Evolutionary conservation across 1,140 invertebrate genomes (phyloP), one percentile per base, ranked within the genome.

Genomic region (Monomorium pharaonis): DNA sequence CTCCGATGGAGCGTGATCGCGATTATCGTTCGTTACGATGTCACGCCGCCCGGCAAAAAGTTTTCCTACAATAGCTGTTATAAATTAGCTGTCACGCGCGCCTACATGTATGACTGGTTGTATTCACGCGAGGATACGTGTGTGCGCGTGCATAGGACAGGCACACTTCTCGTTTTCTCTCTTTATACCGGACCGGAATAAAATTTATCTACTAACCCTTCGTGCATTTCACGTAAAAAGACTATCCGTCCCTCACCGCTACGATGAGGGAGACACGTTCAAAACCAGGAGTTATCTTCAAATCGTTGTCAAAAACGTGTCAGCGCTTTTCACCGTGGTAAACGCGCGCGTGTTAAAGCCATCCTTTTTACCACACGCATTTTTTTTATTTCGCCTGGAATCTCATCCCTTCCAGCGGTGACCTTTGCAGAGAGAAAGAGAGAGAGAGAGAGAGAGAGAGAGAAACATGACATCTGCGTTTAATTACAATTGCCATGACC

Each of bases 11-110:
- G 33, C 27, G 47, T 30, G 24, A 67, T 70, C 78, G 51, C 51
- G 78, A 83, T 83, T 83, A 58, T 74, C 78, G 51, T 74, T 72
- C 67, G 78, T 74, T 47, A 81, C 49, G 42, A 24, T 44, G 78
- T 83, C 67, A 74, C 42, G 14, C 51, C 47, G 78, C 18, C 6
- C 51, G 78, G 37, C 37, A 56, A 81, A 72, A 72, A 81, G 49
- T 81, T 81, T 49, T 49, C 47, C 1, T 69, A 44, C 62, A 81
- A 42, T 37, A 44, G 18, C 30, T 3, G 42, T 72, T 72, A 81
- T 72, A 81, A 81, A 81, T 81, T 56, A 81, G 33, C 78, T 27
- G 37, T 56, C 65, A 58, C 51, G n/a, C 51, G n/a, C 47, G n/a
- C 5, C 30, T 27, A 30, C 37, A 18, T 18, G 18, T 77, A 12